Conservation (phyloP, 2,888 invertebrate genomes). For the Villa cingulata region DNA sequence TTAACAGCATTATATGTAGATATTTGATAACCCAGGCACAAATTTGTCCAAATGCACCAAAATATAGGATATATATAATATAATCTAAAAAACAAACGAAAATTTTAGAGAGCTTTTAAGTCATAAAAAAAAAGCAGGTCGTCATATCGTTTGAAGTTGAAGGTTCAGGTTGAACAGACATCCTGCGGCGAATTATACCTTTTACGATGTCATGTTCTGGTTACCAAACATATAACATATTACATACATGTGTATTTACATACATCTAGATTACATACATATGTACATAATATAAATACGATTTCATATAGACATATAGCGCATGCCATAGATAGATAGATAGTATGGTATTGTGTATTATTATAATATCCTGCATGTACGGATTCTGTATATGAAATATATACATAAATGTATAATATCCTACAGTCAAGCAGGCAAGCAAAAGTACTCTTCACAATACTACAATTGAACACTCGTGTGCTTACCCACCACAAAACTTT, state of each 20-base stretch:
- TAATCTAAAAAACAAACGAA: neutral
- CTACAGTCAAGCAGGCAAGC: slow-evolving; percentile 5
- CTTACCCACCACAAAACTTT: slow-evolving; percentile 8
- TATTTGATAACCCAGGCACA: slow-evolving; percentile 1
- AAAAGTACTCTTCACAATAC: neutral
- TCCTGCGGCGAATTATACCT: slow-evolving; percentile 30
- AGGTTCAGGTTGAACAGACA: slow-evolving; percentile 27
- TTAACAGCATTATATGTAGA: no score
- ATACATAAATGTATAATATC: no score
- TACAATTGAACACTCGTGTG: slow-evolving; percentile 5
- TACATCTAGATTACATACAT: no score
- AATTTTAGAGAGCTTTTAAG: slow-evolving; percentile 4
- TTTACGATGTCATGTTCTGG: slow-evolving; percentile 21
- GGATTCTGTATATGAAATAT: no score
- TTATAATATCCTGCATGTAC: no score
- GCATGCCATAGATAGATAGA: neutral
- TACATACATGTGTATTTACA: no score
- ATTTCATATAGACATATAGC: neutral
- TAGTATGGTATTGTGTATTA: neutral
- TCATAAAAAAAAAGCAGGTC: slow-evolving; percentile 8
- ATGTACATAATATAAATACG: no score
- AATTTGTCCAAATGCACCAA: slow-evolving; percentile 3
- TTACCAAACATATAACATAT: slow-evolving; percentile 2
- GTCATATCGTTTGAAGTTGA: slow-evolving; percentile 12
- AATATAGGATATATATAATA: neutral